Conservation (phyloP, 2,888 invertebrate genomes). For the Heliconius sara region DNA sequence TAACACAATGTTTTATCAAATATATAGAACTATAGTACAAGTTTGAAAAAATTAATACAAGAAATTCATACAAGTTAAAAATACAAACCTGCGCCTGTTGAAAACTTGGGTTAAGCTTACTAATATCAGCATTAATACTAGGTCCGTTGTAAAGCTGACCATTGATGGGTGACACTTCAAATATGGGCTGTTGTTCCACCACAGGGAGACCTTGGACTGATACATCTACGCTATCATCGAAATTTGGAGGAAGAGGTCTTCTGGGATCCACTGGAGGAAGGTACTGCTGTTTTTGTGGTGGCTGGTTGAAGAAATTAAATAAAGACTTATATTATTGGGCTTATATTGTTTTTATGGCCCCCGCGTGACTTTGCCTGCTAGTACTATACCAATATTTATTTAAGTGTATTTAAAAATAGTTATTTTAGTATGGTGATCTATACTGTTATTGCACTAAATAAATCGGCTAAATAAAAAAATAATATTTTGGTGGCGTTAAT, state of each 20-base stretch:
- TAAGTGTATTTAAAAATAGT: too few species aligned
- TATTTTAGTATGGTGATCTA: too few species aligned
- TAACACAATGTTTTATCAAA: neutral
- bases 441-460: too few species aligned
- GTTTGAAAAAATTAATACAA: neutral
- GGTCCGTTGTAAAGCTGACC: slow-evolving; percentile 73
- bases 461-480: too few species aligned
- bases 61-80: neutral
- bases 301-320: slow-evolving; percentile 37
- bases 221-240: slow-evolving; percentile 66
- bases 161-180: slow-evolving; percentile 71
- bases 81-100: slow-evolving; percentile 65
- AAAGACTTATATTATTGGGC: too few species aligned
- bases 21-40: too few species aligned
- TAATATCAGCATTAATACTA: slow-evolving; percentile 66
- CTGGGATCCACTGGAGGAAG: slow-evolving; percentile 70
- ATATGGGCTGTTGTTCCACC: slow-evolving; percentile 69
- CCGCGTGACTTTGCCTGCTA: too few species aligned
- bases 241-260: slow-evolving; percentile 54
- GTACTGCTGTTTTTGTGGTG: slow-evolving; percentile 58
- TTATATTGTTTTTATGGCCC: too few species aligned
- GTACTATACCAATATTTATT: too few species aligned
- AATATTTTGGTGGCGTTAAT: neutral
- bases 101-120: slow-evolving; percentile 63
- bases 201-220: slow-evolving; percentile 75